Base-by-base conservation (phyloP, 2,113 vertebrate genomes). In the Leptobrachium ailaonicum region DNA sequence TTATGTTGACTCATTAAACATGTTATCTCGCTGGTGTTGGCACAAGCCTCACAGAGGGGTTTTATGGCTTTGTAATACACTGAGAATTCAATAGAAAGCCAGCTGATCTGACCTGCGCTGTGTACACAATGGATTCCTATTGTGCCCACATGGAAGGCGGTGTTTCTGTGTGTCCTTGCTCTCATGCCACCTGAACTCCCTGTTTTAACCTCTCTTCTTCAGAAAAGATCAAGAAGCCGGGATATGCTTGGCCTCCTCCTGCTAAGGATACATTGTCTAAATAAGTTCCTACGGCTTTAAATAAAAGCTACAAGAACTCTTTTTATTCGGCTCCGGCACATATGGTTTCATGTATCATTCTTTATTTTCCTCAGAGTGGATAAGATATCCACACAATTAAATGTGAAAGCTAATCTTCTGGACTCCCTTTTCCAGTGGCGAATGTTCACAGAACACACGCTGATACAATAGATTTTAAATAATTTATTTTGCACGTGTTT, bases 311-410 rank as follows among this genome's bases (percentile, higher is more conserved):
- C 67, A 84, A 72, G 87, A 86, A 90, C 85, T 82, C 79, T 44
- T 82, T 83, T 84, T 83, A 84, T 89, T 90, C 84, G 78, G 83
- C 85, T 82, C 85, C 85, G 58, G 85, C 81, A 84, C 84, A 73
- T 85, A 77, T 0, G 87, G 92, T 95, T 92, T 96, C 93, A 88
- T 70, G 2, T 95, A 89, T 92, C 94, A 56, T 87, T 89, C 93
- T 95, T 91, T 77, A 75, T 92, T 96, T 96, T 94, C 91, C 88
- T 82, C 84, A 80, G 10, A 68, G 86, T 88, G 90, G 93, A 94
- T 96, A 96, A 96, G 94, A 90, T 96, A 93, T 90, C 95, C 87
- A 90, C 90, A 90, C 90, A 93, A 96, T 96, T 96, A 96, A 94
- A 94, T 95, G 91, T 87, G 94, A 96, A 97, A 96, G 93, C 92